Evolutionary conservation across 2,888 invertebrate species (phyloP), one percentile per base, ranked within the genome.

Genomic region (Nomada fucata): DNA sequence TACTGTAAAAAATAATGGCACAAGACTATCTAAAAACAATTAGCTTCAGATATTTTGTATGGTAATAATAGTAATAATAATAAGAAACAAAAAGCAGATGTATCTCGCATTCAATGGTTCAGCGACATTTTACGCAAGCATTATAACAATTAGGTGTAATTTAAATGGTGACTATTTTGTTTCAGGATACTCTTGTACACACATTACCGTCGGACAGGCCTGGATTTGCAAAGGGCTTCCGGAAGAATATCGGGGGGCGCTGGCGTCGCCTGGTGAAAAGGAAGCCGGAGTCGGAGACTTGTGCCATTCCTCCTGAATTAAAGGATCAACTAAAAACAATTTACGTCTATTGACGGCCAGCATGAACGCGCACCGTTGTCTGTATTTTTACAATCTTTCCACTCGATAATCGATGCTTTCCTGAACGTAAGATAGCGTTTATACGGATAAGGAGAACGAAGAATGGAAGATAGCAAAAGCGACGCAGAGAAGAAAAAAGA

Each of bases 241-340:
- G 97, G 90, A 97, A 97, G 94, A 97, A 97, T 94, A 96, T 97
- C 91, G 97, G 97, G 91, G 97, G 97, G 91, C 96, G 97, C 93
- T 97, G 97, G 96, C 96, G 97, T 94, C 96, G 97, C 92, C 95
- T 97, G 91, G 97, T 97, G 89, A 97, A 97, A 94, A 96, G 96
- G 95, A 97, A 97, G 95, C 96, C 97, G 86, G 96, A 96, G 92
- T 96, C 96, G 94, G 97, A 97, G 93, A 96, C 96, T 87, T 97
- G 97, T 94, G 96, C 96, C 94, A 97, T 97, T 95, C 97, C 97
- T 90, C 97, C 97, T 79, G 97, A 97, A 95, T 95, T 97, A 92
- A 97, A 97, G 94, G 97, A 97, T 90, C 97, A 97, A 95, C 95
- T 97, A 90, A 97, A 97, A 94, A 96, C 97, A 93, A 97, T 97